Evolutionary conservation across 2,888 invertebrate species (phyloP), one percentile per base, ranked within the genome.

Genomic region (Lepidocyrtinus sp.): DNA sequence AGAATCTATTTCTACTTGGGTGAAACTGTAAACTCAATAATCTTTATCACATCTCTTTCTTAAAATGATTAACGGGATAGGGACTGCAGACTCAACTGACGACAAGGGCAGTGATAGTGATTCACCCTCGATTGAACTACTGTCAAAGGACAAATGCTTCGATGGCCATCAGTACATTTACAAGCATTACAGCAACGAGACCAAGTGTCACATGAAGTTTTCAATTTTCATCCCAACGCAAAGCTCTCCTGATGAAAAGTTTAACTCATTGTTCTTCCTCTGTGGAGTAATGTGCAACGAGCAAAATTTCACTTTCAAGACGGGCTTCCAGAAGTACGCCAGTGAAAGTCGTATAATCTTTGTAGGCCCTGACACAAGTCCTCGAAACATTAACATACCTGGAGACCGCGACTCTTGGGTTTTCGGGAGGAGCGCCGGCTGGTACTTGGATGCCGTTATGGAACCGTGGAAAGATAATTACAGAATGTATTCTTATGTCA

Each of bases 301-400:
- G 89, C 94, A 95, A 87, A 99, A 99, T 90, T 98, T 99, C 88
- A 94, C 98, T 83, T 93, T 94, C 69, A 99, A 99, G 90, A 93
- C 97, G 63, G 98, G 98, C n/a, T 94, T 95, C 82, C 99, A 99
- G 90, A 92, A 92, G 90, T 93, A 94, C 89, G 99, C 99, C 2
- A 92, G 97, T 2, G 91, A 96, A 87, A 91, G 95, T 88, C 94
- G 94, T 0, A 89, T 99, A 1, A 92, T 96, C 83, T 92, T 99
- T 71, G 95, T 99, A 1, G 94, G 94, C 80, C 98, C 99, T 0
- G 99, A 99, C 88, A 99, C 99, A 0, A 98, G 98, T 85, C 99
- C 99, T 0, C 91, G 92, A 84, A 81, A 82, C n/a, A n/a, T n/a
- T n/a, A n/a, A 95, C 86, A 92, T 99, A 79, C 93, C 94, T 19